Conservation (phyloP, 2,797 vertebrate species). For the Sus cebifrons region DNA sequence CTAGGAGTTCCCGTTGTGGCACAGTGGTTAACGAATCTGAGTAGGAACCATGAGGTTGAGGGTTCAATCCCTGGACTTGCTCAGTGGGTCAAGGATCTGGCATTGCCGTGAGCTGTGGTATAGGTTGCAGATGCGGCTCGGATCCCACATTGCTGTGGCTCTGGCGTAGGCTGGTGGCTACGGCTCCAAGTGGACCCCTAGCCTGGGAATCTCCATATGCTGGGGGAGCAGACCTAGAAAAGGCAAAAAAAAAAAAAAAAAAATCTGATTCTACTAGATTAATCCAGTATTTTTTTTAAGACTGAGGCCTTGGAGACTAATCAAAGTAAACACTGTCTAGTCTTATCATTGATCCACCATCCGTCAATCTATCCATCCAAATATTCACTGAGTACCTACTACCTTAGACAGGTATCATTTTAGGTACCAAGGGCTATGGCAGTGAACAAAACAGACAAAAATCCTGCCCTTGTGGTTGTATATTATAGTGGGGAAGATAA, state of each 20-base stretch:
- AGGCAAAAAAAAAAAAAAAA: too few relatives aligned
- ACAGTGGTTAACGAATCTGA: too few relatives aligned
- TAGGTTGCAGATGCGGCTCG: too few relatives aligned
- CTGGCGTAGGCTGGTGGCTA: too few relatives aligned
- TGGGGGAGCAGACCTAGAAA: too few relatives aligned
- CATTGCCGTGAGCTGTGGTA: too few relatives aligned
- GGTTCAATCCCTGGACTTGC: too few relatives aligned
- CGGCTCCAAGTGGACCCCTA: too few relatives aligned
- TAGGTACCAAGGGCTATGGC: neutral
- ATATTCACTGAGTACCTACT: slow-evolving; percentile 18
- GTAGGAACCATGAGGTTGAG: too few relatives aligned
- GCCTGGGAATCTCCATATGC: too few relatives aligned
- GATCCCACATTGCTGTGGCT: too few relatives aligned
- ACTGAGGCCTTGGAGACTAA: neutral
- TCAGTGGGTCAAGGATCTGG: too few relatives aligned
- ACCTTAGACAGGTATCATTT: neutral
- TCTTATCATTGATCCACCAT: neutral
- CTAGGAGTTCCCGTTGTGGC: neutral
- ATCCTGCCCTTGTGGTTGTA: neutral
- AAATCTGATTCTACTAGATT: neutral
- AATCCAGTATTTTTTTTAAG: slow-evolving; percentile 54
- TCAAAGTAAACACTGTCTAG: neutral
- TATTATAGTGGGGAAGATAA: neutral
- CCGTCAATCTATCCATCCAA: neutral
- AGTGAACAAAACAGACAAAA: slow-evolving; percentile 61